A percentile compares a stretch with the other conserved stretches of the same genome.
Evolutionary conservation across 2,797 vertebrate species (phyloP).

Genomic region (Acanthiza pusilla): DNA sequence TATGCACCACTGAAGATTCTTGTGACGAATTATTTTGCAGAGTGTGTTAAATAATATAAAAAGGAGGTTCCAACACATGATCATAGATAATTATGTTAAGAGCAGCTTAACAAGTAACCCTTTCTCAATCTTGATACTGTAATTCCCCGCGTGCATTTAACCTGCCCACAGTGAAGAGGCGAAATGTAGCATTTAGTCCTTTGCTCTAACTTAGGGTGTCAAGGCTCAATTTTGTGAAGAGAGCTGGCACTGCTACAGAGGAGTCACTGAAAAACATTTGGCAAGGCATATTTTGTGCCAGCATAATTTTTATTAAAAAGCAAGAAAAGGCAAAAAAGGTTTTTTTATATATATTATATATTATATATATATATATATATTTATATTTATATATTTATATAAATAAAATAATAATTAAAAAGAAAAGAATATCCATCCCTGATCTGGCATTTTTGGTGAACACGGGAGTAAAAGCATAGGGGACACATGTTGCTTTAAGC

Average conservation of each 20-base stretch:
- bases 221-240: background rate
- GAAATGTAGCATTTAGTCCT: background rate
- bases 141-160: background rate
- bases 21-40: slow-evolving; percentile 4
- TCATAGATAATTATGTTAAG: background rate
- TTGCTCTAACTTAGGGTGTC: background rate
- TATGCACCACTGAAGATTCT: background rate
- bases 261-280: background rate
- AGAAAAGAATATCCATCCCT: no score
- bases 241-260: background rate
- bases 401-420: no score
- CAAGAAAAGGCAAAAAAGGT: background rate
- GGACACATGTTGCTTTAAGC: background rate
- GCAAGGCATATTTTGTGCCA: background rate
- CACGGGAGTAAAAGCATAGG: background rate
- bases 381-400: no score
- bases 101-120: background rate
- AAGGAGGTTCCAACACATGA: background rate
- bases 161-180: background rate
- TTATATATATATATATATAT: no score
- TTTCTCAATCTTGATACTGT: background rate
- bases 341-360: no score
- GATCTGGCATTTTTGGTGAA: background rate
- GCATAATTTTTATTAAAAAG: background rate
- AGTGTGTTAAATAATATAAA: background rate